A percentile compares a stretch with the other conserved stretches of the same genome.
Conservation (phyloP, 2,113 vertebrate genomes). For the Crocuta crocuta region DNA sequence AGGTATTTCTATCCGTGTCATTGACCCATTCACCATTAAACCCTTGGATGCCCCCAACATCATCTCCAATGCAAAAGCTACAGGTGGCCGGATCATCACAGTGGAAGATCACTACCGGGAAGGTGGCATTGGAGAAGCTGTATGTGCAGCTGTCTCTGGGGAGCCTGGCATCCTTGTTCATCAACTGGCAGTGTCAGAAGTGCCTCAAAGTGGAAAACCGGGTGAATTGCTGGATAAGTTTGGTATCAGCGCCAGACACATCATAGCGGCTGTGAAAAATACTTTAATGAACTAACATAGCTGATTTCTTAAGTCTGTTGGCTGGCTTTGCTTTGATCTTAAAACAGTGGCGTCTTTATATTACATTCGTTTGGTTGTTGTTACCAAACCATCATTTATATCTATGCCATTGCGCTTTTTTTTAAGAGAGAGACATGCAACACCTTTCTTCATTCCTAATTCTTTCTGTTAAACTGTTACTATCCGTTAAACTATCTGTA, state of each 20-base stretch:
- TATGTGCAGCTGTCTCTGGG: constrained; percentile 88
- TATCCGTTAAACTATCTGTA: too few species aligned
- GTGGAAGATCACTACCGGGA: constrained; percentile 94
- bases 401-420: neutral
- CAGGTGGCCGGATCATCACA: constrained; percentile 89
- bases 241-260: constrained; percentile 91
- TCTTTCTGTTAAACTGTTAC: constrained; percentile 26
- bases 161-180: constrained; percentile 90
- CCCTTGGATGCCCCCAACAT: constrained; percentile 92
- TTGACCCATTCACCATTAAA: constrained; percentile 94
- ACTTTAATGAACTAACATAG: constrained; percentile 87
- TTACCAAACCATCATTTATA: neutral
- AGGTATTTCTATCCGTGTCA: constrained; percentile 90
- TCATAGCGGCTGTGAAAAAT: constrained; percentile 87
- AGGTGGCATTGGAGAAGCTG: constrained; percentile 93
- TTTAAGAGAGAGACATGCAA: neutral
- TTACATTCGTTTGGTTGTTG: neutral
- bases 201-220: constrained; percentile 91
- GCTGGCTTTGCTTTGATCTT: constrained; percentile 17
- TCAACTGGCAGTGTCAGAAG: constrained; percentile 87
- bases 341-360: constrained; percentile 1
- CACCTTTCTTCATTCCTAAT: neutral
- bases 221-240: constrained; percentile 90
- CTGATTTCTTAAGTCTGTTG: neutral
- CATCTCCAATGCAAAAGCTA: constrained; percentile 88